Evolutionary conservation across 2,888 invertebrate species (phyloP), one percentile per base, ranked within the genome.

Genomic region (Acrobasis consociella): DNA sequence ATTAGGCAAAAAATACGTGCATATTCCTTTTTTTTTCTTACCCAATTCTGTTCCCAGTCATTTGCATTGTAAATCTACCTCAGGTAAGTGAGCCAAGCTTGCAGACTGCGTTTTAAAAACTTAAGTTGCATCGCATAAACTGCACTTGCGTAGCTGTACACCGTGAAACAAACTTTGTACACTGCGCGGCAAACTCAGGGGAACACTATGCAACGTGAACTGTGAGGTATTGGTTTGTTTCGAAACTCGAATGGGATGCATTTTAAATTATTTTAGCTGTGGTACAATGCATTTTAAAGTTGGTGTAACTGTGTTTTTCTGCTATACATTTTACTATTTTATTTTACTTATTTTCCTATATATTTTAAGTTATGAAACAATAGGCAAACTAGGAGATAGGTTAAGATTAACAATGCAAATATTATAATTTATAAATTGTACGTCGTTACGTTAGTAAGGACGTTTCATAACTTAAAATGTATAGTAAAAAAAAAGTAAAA

Each of bases 121-220:
- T 49, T 0, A 55, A 13, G 50, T 50, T 11, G 31, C 11, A 31
- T 38, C 38, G 37, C 9, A 37, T 22, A 53, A 53, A 53, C n/a
- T 53, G 53, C 38, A 38, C 38, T 38, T 38, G 42, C 56, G 56
- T 56, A 56, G 13, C 39, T 46, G 46, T n/a, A 56, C 17, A 17
- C 17, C 56, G 42, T 46, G 56, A 56, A 56, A 56, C 56, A 13
- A 42, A 42, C 13, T 9, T 56, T 8, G 42, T 42, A 46, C 42
- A 56, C 5, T 22, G 17, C 16, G 0, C 11, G 11, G 5, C 10
- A 16, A 2, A 39, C 38, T 55, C 31, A 3, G 11, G 39, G 38
- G 38, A 55, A 39, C 16, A 39, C 39, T 15, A 16, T 39, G 16
- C 10, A 11, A 16, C 37, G 53, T 55, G 38, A 38, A 55, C 53